These are phyloP conservation scores for Pomacea canaliculata DNA, from an alignment of 2,888 invertebrate species.

Conservation along the genomic window DNA sequence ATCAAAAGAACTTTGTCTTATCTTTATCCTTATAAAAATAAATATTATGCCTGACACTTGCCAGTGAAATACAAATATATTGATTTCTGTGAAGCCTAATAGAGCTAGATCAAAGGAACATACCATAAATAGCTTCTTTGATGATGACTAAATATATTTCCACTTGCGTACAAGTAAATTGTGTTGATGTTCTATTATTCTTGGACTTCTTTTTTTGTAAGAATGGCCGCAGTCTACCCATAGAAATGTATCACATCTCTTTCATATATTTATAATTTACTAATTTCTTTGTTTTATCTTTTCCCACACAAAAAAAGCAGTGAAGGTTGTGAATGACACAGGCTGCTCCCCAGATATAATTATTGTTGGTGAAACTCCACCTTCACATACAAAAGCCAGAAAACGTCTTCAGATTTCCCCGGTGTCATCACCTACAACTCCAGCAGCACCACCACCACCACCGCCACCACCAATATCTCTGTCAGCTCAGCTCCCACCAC, in stretches of 20 bases:
- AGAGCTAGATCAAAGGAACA: too few relatives aligned
- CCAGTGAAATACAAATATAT: too few relatives aligned
- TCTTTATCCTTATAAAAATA: too few relatives aligned
- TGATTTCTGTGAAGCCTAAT: too few relatives aligned
- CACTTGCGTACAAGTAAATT: too few relatives aligned
- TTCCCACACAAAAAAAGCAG: background rate
- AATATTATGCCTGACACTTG: too few relatives aligned
- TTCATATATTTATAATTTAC: constrained; percentile 4
- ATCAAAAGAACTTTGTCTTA: too few relatives aligned
- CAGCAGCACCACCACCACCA: constrained; percentile 9
- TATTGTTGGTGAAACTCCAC: constrained; percentile 51
- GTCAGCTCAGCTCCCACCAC: constrained; percentile 12
- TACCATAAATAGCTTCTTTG: too few relatives aligned
- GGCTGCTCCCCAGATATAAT: constrained; percentile 45
- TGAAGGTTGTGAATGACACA: constrained; percentile 1
- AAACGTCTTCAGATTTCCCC: background rate
- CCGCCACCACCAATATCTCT: background rate
- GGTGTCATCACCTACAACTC: background rate
- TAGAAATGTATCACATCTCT: constrained; percentile 12
- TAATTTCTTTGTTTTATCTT: constrained; percentile 7
- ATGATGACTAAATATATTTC: too few relatives aligned
- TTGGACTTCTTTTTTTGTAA: too few relatives aligned
- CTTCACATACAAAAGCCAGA: constrained; percentile 20
- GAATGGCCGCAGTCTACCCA: too few relatives aligned
- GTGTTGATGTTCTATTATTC: too few relatives aligned